These are phyloP conservation scores for Rhinatrema bivittatum DNA, from an alignment of 2,797 vertebrate genomes.

Conservation along the genomic window DNA sequence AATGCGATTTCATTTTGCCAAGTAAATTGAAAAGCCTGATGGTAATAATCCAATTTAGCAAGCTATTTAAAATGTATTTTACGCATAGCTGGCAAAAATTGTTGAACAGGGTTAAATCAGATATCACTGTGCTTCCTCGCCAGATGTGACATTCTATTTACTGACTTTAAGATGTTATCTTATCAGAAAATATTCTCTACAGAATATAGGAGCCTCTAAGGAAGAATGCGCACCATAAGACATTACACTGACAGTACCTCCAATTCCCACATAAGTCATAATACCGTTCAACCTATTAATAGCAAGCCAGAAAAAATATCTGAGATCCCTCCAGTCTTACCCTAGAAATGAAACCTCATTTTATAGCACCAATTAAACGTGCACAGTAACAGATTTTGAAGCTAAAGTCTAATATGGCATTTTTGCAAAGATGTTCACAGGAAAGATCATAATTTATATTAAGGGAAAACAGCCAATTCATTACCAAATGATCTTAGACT, in stretches of 20 bases:
- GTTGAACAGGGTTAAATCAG: background rate
- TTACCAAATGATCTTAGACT: too few relatives aligned
- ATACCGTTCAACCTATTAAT: too few relatives aligned
- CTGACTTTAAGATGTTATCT: background rate
- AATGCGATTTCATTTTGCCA: background rate
- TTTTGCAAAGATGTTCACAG: too few relatives aligned
- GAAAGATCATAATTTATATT: too few relatives aligned
- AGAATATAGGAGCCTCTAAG: background rate
- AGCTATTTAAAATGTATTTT: background rate
- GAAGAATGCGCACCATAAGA: background rate
- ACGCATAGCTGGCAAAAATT: background rate
- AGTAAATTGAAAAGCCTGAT: background rate
- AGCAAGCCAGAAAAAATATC: too few relatives aligned
- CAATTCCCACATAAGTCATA: too few relatives aligned
- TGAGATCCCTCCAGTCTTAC: too few relatives aligned
- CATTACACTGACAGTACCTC: background rate
- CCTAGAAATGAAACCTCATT: too few relatives aligned
- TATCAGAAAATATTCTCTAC: background rate
- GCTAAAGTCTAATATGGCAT: too few relatives aligned
- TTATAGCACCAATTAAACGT: too few relatives aligned
- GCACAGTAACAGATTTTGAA: too few relatives aligned
- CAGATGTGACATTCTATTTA: background rate
- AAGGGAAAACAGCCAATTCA: too few relatives aligned
- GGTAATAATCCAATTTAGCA: background rate
- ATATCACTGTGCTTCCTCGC: background rate